These are phyloP conservation scores for Phenganax subtilis DNA, from an alignment of 92 coral and sea anemone species.

Conservation along the genomic window DNA sequence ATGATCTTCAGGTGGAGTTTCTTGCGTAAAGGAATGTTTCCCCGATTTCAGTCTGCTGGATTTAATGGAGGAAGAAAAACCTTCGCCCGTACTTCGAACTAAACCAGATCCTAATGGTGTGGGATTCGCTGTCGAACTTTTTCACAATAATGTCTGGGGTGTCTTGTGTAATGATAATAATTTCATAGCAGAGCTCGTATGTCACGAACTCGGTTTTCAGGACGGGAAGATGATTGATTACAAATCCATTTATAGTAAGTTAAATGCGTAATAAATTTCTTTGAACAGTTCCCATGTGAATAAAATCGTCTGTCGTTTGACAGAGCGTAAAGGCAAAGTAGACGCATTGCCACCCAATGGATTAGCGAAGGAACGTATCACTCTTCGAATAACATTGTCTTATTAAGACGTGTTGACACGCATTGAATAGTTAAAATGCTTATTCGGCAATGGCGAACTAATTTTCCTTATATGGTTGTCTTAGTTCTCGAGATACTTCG, in stretches of 20 bases:
- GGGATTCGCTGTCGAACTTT: slow-evolving; percentile 60
- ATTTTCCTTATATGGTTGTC: too few relatives aligned
- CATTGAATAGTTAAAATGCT: too few relatives aligned
- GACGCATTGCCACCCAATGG: too few relatives aligned
- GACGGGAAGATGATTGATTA: not conserved
- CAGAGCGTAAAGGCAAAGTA: not conserved
- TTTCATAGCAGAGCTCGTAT: slow-evolving; percentile 54
- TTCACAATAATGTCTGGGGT: slow-evolving; percentile 69
- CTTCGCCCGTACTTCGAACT: slow-evolving; percentile 48
- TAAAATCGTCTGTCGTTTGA: not conserved
- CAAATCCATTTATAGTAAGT: not conserved
- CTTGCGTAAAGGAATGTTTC: slow-evolving; percentile 66
- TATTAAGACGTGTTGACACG: too few relatives aligned
- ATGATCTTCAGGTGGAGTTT: slow-evolving; percentile 47
- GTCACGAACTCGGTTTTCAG: slow-evolving; percentile 54
- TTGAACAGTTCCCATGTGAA: not conserved
- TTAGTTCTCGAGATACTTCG: too few relatives aligned
- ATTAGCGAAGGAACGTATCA: too few relatives aligned
- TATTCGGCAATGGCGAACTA: too few relatives aligned
- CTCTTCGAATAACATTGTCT: too few relatives aligned
- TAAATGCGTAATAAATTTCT: not conserved
- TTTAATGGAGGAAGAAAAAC: slow-evolving; percentile 42
- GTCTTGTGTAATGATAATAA: slow-evolving; percentile 63
- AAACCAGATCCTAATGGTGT: slow-evolving; percentile 69
- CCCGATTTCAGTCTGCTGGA: slow-evolving; percentile 51